These are phyloP conservation scores for Prionace glauca DNA, from an alignment of 2,797 vertebrate genomes.

Conservation along the genomic window DNA sequence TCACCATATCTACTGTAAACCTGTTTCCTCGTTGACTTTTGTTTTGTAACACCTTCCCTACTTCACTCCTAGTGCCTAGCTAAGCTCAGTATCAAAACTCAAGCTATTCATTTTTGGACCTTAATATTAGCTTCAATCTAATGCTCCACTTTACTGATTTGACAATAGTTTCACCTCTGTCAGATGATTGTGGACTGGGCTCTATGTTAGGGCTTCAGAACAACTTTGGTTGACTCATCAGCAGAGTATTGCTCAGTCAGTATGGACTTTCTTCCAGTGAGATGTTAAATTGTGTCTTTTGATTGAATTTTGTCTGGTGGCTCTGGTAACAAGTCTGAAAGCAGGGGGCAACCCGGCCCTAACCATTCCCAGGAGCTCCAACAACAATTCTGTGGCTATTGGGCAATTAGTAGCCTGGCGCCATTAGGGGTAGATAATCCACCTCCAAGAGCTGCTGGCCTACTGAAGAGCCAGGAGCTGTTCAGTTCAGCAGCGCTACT, in stretches of 20 bases:
- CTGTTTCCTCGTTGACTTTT: background rate
- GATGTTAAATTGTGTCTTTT: background rate
- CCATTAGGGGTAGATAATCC: too few species aligned
- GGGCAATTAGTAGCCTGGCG: too few species aligned
- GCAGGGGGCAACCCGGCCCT: too few species aligned
- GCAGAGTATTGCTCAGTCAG: background rate
- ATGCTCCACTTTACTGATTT: background rate
- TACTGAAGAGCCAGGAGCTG: too few species aligned
- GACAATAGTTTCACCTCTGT: background rate
- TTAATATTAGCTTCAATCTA: background rate
- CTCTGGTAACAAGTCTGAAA: too few species aligned
- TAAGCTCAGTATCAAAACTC: background rate
- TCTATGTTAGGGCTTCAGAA: background rate
- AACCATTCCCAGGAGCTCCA: too few species aligned
- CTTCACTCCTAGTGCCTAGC: background rate
- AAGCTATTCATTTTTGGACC: background rate
- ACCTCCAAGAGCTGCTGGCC: too few species aligned
- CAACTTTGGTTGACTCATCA: background rate
- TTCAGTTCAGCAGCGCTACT: too few species aligned
- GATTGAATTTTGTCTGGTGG: background rate
- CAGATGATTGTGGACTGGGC: background rate
- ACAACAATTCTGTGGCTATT: too few species aligned
- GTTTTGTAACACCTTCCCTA: background rate
- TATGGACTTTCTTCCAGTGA: background rate
- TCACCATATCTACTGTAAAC: too few species aligned